Percentiles rank a stretch among this genome's conserved stretches.
These are phyloP conservation scores for Melinaea menophilus DNA, from an alignment of 2,888 invertebrate genomes.

Conservation along the genomic window DNA sequence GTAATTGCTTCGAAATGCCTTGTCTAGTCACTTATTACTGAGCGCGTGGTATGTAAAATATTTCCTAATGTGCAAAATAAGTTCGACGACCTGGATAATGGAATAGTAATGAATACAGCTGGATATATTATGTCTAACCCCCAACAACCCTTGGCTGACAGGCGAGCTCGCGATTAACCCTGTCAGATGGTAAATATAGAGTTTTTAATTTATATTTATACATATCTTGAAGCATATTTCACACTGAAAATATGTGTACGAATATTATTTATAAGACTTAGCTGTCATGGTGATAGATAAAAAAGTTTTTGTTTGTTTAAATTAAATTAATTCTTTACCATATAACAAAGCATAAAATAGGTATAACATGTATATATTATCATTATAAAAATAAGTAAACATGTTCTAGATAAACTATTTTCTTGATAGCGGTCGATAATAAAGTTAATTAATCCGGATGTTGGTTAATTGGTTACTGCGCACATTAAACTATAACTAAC, in stretches of 20 bases:
- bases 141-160: conserved; percentile 30
- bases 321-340: too few species aligned
- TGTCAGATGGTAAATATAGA: conserved; percentile 28
- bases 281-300: too few species aligned
- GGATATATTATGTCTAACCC: conserved; percentile 26
- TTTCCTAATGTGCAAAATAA: conserved; percentile 31
- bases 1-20: conserved; percentile 28
- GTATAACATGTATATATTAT: too few species aligned
- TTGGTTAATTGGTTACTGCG: neutral
- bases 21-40: conserved; percentile 16
- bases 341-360: too few species aligned
- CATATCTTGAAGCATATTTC: neutral
- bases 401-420: neutral
- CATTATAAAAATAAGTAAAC: neutral
- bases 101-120: conserved; percentile 26
- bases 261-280: too few species aligned
- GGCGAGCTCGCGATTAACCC: conserved; percentile 28
- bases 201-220: neutral
- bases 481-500: neutral
- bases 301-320: too few species aligned
- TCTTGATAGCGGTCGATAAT: conserved; percentile 1
- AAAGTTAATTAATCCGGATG: conserved; percentile 2
- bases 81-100: conserved; percentile 32
- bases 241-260: neutral
- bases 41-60: conserved; percentile 23